Evolutionary conservation across 2,797 vertebrate genomes (phyloP), one percentile per base, ranked within the genome.

Genomic region (Chelidonichthys spinosus): DNA sequence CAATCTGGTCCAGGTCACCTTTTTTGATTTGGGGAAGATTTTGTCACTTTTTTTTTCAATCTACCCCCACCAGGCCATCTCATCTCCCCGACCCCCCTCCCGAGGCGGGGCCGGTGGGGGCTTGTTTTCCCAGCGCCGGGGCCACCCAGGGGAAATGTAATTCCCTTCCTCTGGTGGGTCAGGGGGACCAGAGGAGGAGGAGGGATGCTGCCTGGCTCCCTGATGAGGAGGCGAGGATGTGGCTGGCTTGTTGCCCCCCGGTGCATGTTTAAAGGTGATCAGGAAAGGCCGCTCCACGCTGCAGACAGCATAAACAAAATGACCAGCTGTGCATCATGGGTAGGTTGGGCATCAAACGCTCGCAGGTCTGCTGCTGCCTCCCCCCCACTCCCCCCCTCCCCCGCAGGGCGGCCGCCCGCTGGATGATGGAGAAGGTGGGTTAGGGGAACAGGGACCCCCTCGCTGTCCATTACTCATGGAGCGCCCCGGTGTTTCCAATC

Each of bases 1-100:
- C 93, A 93, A 92, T 93, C 90, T 75, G 78, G 79, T 85, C 85
- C 72, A 77, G 91, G 92, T 92, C 92, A 92, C 90, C 88, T 82
- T 87, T 25, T 84, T 89, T 82, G 86, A 89, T 92, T 90, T 85
- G 82, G 86, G 86, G 87, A 86, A 82, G 88, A 87, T 90, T 90
- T 90, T 87, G 86, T 85, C 83, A 78, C 85, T 88, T 91, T 92
- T 91, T 88, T n/a, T 25, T 25, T 25, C 89, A 91, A 91, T 92
- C 89, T 87, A 83, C 83, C 85, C 88, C 78, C 76, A 25, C 25
- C 79, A 79, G 83, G 84, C 83, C 72, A 79, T 89, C 89, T 85
- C 83, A 89, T 71, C 76, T 62, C 35, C 56, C 78, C 62, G 7
- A 25, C 50, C 11, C 25, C 44, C 44, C 44, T 39, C 74, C 74